phyloP scores from a whole-genome alignment of 2,797 vertebrate genomes.

The Phoeniculus purpureus region DNA sequence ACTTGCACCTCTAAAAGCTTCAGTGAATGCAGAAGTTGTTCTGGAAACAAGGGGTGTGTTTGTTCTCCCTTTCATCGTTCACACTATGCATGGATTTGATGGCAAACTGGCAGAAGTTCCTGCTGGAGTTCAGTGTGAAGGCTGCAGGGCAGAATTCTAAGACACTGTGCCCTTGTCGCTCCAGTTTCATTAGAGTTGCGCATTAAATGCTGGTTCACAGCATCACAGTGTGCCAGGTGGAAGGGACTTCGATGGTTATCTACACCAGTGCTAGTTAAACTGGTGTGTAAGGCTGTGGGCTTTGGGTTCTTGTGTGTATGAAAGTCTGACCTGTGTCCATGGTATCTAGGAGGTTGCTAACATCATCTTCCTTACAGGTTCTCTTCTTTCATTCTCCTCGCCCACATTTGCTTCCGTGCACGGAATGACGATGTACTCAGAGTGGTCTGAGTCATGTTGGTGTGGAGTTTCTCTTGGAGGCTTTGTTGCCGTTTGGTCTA shows the following conservation, averaged over 20 bases:
- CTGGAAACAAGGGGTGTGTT: not conserved
- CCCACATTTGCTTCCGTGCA: not conserved
- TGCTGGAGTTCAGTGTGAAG: not conserved
- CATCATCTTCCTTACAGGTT: not conserved
- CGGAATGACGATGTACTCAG: not conserved
- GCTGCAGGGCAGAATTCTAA: not conserved
- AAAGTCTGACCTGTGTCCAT: not conserved
- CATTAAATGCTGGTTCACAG: not conserved
- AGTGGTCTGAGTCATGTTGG: not conserved
- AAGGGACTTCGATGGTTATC: too few species aligned
- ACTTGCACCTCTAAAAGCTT: not conserved
- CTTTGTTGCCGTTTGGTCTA: not conserved
- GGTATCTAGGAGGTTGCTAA: not conserved
- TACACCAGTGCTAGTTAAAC: not conserved
- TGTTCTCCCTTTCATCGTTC: not conserved
- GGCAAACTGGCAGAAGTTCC: not conserved
- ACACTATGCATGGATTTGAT: not conserved
- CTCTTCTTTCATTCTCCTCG: not conserved
- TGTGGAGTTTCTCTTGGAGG: not conserved
- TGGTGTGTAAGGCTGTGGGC: not conserved
- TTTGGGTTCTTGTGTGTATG: not conserved
- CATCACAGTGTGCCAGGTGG: too few species aligned
- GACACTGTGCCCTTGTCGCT: not conserved
- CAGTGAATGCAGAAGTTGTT: not conserved
- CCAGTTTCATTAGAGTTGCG: not conserved